Evolutionary conservation across 2,797 vertebrate genomes (phyloP), one percentile per base, ranked within the genome.

Genomic region (Saxicola maurus): DNA sequence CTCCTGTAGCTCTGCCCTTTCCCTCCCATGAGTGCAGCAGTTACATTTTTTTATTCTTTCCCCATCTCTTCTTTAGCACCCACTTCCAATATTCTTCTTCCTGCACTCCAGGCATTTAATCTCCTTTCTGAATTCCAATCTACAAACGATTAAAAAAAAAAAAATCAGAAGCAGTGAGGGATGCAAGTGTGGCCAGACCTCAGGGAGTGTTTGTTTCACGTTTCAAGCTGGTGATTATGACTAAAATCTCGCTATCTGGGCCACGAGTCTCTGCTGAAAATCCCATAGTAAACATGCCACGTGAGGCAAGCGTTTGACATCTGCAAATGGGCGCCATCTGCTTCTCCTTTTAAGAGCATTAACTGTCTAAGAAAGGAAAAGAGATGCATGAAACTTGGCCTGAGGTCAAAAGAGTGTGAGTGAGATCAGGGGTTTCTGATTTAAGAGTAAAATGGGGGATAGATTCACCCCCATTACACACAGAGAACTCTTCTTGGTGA

Each of bases 261-360:
- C 62, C 87, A 75, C 19, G 35, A 81, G 33, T 11, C 71, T 33
- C 72, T 53, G 52, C 30, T 89, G 75, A 16, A 66, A 89, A 93
- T 94, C 95, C 94, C 42, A 67, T 19, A 86, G 81, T 21, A 59
- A 89, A 45, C n/a, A 20, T 9, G 56, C 64, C 87, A 85, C 18
- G 49, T 83, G 89, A 91, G 82, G 68, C 57, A 16, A 46, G 92
- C 5, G 1, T n/a, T 30, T 81, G 86, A 59, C 82, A 78, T 92
- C 83, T 84, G 92, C 90, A 64, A 84, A 75, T 1, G 38, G 37
- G 72, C 30, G 25, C 93, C 92, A 87, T 92, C 95, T 95, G 95
- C 31, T 94, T 75, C 43, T 46, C 46, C 80, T 65, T 74, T 17
- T 75, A 83, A 92, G 78, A 78, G 79, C 25, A 74, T 92, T 93